phyloP scores from a whole-genome alignment of 2,113 vertebrate species.

The Mohoua ochrocephala region DNA sequence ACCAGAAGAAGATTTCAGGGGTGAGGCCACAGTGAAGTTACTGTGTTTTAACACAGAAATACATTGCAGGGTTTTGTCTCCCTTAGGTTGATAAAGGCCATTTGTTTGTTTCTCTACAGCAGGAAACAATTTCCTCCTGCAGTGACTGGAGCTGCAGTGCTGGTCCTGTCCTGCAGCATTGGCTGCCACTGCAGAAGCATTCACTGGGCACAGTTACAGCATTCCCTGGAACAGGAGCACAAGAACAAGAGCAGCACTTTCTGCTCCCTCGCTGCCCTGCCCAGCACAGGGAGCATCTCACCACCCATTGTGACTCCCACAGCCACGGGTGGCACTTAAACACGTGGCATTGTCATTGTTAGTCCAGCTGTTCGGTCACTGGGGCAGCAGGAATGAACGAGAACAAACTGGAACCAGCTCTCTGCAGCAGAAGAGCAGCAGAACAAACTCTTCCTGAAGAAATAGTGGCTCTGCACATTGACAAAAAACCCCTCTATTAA shows the following conservation, averaged over 20 bases:
- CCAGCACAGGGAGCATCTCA: neutral
- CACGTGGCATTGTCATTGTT: neutral
- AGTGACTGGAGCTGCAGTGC: slow-evolving; percentile 26
- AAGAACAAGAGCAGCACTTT: slow-evolving; percentile 4
- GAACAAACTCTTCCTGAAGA: neutral
- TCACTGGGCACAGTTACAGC: neutral
- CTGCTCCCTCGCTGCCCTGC: neutral
- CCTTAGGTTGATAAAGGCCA: neutral
- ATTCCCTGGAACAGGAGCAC: neutral
- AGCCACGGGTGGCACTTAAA: slow-evolving; percentile 2
- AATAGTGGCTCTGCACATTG: neutral
- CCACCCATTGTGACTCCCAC: neutral
- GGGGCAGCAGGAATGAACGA: neutral
- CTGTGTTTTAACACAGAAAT: neutral
- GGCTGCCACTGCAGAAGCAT: neutral
- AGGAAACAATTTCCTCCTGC: slow-evolving; percentile 27
- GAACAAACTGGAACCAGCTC: neutral
- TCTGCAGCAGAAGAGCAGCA: neutral
- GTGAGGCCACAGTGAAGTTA: neutral
- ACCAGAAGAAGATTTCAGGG: neutral
- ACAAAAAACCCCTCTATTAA: fast-evolving
- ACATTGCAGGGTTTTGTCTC: slow-evolving; percentile 24
- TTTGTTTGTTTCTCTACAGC: neutral
- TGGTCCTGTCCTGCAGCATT: neutral
- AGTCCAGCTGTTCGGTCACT: neutral